Evolutionary conservation across 2,113 vertebrate species (phyloP).

Genomic region (Ascaphus truei): DNA sequence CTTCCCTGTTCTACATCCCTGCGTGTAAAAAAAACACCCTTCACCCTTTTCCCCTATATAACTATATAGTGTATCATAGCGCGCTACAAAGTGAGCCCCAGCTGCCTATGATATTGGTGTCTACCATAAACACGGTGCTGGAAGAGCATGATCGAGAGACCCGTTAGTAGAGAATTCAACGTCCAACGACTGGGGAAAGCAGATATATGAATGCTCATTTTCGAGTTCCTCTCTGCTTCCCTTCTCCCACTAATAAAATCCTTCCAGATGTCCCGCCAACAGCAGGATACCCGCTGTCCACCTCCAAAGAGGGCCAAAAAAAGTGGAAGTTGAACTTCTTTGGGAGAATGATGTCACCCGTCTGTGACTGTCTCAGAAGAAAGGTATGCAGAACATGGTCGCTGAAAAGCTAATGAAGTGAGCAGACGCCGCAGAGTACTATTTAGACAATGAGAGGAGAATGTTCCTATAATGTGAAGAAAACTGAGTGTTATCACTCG

Average conservation of each 20-base stretch:
- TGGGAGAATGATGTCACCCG: constrained; percentile 24
- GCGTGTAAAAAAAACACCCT: no score
- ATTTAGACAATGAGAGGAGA: background rate
- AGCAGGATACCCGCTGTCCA: constrained; percentile 18
- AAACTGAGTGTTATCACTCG: no score
- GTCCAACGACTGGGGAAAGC: constrained; percentile 8
- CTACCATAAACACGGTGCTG: no score
- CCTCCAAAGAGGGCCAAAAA: constrained; percentile 5
- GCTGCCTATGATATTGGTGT: no score
- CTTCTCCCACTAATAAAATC: constrained; percentile 26
- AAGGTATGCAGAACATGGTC: constrained; percentile 10
- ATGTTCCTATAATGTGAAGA: background rate
- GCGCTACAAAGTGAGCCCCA: no score
- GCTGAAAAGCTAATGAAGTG: constrained; percentile 12
- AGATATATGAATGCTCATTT: constrained; percentile 11
- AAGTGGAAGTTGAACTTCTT: constrained; percentile 17
- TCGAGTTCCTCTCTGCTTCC: constrained; percentile 21
- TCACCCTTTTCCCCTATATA: no score
- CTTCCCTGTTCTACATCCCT: no score
- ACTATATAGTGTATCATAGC: no score
- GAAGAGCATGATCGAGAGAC: no score
- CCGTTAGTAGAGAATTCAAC: background rate
- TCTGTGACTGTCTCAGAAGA: constrained; percentile 14
- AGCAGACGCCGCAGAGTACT: background rate
- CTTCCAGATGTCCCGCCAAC: constrained; percentile 21